A percentile compares a stretch with the other conserved stretches of the same genome.
Conservation (phyloP, 1,140 invertebrate species). For the fruit fly (Drosophila melanogaster) region Release_6_plus_ISO1_MT NT_033779.5:15356501-15357000, state of each 20-base stretch:
- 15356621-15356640: constrained; percentile 7
- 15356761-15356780: background rate
- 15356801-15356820: background rate
- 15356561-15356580: constrained; percentile 84
- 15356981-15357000: constrained; percentile 62
- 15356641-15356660: background rate
- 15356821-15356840: background rate
- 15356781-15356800: background rate
- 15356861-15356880: constrained; percentile 17
- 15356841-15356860: background rate
- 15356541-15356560: constrained; percentile 85
- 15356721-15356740: too few relatives aligned
- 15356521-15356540: constrained; percentile 84
- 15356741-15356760: too few relatives aligned
- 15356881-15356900: constrained; percentile 30
- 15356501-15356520: constrained; percentile 63
- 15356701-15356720: too few relatives aligned
- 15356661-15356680: background rate
- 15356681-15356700: too few relatives aligned
- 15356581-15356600: constrained; percentile 79
- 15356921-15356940: constrained; percentile 56
- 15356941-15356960: constrained; percentile 18
- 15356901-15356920: constrained; percentile 49
- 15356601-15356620: constrained; percentile 27
- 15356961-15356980: constrained; percentile 18